Base-by-base conservation (phyloP, 2,113 vertebrate species). In the Hydrolagus affinis region DNA sequence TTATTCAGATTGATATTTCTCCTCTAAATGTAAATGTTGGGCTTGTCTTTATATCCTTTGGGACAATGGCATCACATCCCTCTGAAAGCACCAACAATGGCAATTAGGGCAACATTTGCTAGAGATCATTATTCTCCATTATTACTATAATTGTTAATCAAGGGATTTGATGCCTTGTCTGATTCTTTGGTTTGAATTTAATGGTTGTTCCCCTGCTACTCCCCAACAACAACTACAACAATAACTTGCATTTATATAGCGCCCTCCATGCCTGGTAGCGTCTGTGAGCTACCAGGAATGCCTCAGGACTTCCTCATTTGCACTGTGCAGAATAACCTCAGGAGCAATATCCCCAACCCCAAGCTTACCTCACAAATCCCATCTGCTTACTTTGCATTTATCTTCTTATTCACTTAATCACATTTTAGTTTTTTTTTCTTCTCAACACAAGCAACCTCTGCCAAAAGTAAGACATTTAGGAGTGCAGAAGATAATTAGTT, bases 401-500 rank as follows among this genome's bases (percentile, higher is more conserved):
- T 56, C 73, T 75, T 56, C 73, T 75, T 44, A 75, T 75, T 74
- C 21, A 19, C 32, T 21, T 75, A 28, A 44, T 74, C 73, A 75
- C 32, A 8, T 21, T 57, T 75, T 75, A 21, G 17, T 75, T 75
- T 44, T 44, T 44, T 44, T 44, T 44, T 44, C 6, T 44, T 44
- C 44, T 44, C 44, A 6, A 44, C 44, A 44, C 44, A 44, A 44
- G 44, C 1, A 44, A 44, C 44, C 44, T 44, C 44, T 44, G 44
- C 44, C 44, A 44, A 44, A 44, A 44, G 44, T 6, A 44, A 44
- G 44, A 44, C 44, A 6, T 44, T 44, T 44, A 44, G 44, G 44
- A 44, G 44, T 44, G 44, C 44, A 44, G 44, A 44, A 44, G 44
- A 3, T 44, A 44, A 44, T 44, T 44, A 44, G 44, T 44, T 44